Evolutionary conservation across 2,888 invertebrate genomes (phyloP), one percentile per base, ranked within the genome.

Genomic region (Metellina segmentata): DNA sequence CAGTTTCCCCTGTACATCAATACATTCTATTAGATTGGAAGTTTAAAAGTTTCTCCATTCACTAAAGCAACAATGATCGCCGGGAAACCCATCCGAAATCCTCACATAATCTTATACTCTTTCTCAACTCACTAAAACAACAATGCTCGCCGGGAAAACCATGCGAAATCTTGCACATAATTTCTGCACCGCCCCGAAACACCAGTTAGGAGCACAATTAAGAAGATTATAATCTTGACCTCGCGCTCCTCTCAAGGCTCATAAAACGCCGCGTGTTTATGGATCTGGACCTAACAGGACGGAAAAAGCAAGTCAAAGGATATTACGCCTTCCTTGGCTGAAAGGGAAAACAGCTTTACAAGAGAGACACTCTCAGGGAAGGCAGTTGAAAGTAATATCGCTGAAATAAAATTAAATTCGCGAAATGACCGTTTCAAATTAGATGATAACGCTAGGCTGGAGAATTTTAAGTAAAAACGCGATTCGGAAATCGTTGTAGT

Each of bases 171-270:
- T 6, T 75, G 49, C 48, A 1, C 9, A 49, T 82, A 71, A 82
- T 51, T 82, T 72, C 51, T 72, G 49, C 51, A 51, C 52, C 71
- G 7, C 72, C 71, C 82, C 74, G 48, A 16, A 34, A 81, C 7
- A 48, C 70, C 19, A 74, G 34, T 74, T 34, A 53, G 34, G 69
- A 49, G 69, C 75, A 70, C 85, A 86, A 86, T 86, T 86, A 86
- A 86, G 77, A 70, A 86, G 85, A 86, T 86, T 86, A 86, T 77
- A 70, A 86, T 86, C 85, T 86, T 86, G 85, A 86, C 85, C 85
- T 9, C 51, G 6, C 77, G 85, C 85, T 69, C 85, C 77, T 77
- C 61, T 61, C 77, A 69, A 69, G 77, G 49, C n/a, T 20, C 85
- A 86, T 86, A 86, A 86, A 86, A 86, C n/a, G 61, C 77, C 20